Conservation (phyloP, 2,113 vertebrate species). For the Pygoscelis adeliae region DNA sequence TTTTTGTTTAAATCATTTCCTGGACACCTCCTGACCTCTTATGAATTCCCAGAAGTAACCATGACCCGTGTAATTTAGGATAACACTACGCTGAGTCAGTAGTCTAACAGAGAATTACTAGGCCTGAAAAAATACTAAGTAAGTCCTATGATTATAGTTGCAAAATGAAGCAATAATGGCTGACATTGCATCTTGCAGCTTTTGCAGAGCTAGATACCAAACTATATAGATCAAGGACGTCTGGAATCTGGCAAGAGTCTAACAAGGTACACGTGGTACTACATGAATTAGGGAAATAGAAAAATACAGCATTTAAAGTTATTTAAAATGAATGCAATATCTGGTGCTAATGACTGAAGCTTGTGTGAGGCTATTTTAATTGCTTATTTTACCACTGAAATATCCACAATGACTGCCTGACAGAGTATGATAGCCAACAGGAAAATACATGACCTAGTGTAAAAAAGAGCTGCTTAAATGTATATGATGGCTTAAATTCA, state of each 20-base stretch:
- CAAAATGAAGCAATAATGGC: neutral
- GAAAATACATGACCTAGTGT: neutral
- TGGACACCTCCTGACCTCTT: neutral
- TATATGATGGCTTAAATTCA: neutral
- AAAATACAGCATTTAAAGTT: neutral
- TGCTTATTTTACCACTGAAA: neutral
- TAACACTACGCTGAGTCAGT: neutral
- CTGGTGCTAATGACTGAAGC: neutral
- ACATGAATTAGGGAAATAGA: neutral
- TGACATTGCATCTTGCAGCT: neutral
- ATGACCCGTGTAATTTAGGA: neutral
- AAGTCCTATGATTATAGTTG: neutral
- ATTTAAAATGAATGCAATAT: neutral
- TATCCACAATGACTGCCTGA: neutral
- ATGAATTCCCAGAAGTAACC: conserved; percentile 24
- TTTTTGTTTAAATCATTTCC: conserved; percentile 11
- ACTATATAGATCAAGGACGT: neutral
- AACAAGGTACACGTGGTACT: neutral
- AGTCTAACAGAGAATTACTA: neutral
- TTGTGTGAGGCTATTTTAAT: neutral
- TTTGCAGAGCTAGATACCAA: neutral
- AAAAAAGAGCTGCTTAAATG: neutral
- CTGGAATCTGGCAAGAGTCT: neutral
- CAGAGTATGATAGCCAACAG: neutral
- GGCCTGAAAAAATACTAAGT: neutral